phyloP scores from a whole-genome alignment of 2,888 invertebrate species.

The Agrochola lychnidis region DNA sequence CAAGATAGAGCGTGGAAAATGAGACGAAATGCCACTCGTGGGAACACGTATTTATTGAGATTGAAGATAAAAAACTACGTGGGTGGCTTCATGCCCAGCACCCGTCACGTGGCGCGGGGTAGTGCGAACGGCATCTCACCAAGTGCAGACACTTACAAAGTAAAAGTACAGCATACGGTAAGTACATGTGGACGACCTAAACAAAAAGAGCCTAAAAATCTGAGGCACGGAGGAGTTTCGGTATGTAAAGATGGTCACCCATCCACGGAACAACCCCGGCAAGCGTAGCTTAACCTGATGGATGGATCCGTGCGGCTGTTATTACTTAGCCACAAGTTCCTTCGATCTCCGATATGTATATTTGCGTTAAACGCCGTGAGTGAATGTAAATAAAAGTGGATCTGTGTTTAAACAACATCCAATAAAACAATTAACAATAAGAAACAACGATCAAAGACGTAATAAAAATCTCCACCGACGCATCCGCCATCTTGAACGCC shows the following conservation, averaged over 20 bases:
- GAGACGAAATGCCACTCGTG: background rate
- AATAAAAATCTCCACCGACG: background rate
- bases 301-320: too few species aligned
- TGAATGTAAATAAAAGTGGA: background rate
- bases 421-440: background rate
- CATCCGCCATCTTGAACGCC: conserved; percentile 28
- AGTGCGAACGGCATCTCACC: background rate
- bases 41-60: too few species aligned
- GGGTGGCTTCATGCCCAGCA: background rate
- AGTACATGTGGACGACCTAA: background rate
- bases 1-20: background rate
- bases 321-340: too few species aligned
- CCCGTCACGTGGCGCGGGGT: background rate
- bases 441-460: background rate
- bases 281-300: too few species aligned
- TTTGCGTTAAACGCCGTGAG: background rate
- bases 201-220: too few species aligned
- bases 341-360: background rate
- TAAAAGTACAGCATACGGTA: background rate
- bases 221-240: too few species aligned
- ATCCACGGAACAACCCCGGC: too few species aligned
- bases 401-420: background rate
- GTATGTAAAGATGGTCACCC: too few species aligned
- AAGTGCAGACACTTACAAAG: background rate
- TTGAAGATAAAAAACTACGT: background rate